phyloP scores from a whole-genome alignment of 2,888 invertebrate genomes.

The Rotaria macrura region DNA sequence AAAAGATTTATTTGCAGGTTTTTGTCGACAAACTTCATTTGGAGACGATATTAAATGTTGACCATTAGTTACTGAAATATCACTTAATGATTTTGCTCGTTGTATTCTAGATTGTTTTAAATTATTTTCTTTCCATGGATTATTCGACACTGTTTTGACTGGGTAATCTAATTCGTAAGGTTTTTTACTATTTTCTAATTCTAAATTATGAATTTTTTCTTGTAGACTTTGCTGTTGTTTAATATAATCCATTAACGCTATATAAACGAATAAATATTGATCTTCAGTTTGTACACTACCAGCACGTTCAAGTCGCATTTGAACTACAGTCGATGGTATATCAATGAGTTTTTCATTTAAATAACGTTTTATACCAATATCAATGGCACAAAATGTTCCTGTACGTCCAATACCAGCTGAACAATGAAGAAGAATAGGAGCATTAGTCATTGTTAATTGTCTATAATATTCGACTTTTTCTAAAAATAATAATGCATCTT shows the following conservation, averaged over 20 bases:
- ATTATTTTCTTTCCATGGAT: too few relatives aligned
- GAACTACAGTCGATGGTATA: conserved; percentile 56
- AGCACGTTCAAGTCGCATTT: conserved; percentile 82
- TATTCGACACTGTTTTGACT: too few relatives aligned
- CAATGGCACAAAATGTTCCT: conserved; percentile 88
- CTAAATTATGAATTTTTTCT: background rate
- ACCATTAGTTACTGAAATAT: background rate
- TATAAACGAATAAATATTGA: conserved; percentile 92
- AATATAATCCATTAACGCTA: conserved; percentile 70
- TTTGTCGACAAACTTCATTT: background rate
- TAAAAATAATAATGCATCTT: conserved; percentile 78
- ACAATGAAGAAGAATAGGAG: conserved; percentile 55
- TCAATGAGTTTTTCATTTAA: conserved; percentile 49
- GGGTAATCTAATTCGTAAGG: background rate
- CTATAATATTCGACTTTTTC: conserved; percentile 63
- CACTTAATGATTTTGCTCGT: too few relatives aligned
- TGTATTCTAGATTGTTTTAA: too few relatives aligned
- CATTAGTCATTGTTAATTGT: conserved; percentile 51
- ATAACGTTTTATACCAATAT: conserved; percentile 53
- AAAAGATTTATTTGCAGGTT: background rate
- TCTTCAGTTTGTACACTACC: conserved; percentile 97
- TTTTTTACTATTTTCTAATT: background rate
- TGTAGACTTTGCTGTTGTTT: background rate
- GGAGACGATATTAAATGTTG: background rate
- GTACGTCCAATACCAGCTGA: conserved; percentile 53